Evolutionary conservation across 2,113 vertebrate genomes (phyloP).

Genomic region (Prionailurus bengalensis): DNA sequence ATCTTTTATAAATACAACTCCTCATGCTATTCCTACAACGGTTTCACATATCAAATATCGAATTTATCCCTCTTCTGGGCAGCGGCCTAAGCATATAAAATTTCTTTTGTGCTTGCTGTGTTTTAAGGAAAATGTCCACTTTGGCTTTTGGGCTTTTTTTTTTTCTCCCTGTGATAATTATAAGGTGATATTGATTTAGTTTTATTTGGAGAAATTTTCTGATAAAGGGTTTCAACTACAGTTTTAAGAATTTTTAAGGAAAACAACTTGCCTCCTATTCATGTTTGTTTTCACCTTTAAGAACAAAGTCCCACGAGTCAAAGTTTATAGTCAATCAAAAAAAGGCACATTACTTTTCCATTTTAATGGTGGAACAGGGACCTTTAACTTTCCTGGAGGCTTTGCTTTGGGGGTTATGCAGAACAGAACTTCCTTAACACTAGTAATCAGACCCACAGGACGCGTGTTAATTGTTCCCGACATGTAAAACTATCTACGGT

Average conservation of each 20-base stretch:
- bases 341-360: conserved; percentile 81
- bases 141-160: conserved; percentile 63
- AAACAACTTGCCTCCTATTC: conserved; percentile 76
- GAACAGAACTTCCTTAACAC: conserved; percentile 87
- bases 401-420: conserved; percentile 84
- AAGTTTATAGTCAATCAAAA: conserved; percentile 87
- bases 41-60: conserved; percentile 72
- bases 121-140: conserved; percentile 67
- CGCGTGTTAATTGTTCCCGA: conserved; percentile 86
- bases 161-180: conserved; percentile 1
- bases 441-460: conserved; percentile 87
- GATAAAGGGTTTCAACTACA: conserved; percentile 60
- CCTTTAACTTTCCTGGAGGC: conserved; percentile 85
- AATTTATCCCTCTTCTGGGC: conserved; percentile 73
- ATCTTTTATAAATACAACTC: conserved; percentile 65
- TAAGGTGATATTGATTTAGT: conserved; percentile 47
- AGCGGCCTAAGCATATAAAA: conserved; percentile 31
- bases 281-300: conserved; percentile 82
- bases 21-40: neutral
- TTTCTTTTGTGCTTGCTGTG: conserved; percentile 48
- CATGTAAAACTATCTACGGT: conserved; percentile 85
- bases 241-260: conserved; percentile 70
- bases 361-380: conserved; percentile 85
- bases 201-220: conserved; percentile 71
- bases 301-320: conserved; percentile 78